Conservation (phyloP, 1,140 invertebrate genomes). For the Nilaparvata lugens region DNA sequence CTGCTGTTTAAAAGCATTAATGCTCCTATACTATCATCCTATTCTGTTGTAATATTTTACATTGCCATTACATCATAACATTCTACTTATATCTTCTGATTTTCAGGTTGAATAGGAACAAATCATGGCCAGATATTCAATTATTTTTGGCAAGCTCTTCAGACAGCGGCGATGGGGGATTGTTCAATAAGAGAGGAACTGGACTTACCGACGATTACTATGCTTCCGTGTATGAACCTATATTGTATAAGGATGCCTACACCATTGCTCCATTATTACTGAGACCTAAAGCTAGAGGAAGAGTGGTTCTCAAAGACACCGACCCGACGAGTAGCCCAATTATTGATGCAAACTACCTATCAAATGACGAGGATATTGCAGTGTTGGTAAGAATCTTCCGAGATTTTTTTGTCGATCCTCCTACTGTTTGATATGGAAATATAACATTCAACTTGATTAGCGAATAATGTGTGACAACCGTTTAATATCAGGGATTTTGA, state of each 20-base stretch:
- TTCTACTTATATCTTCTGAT: no score
- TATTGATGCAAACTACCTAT: constrained; percentile 74
- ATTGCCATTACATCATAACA: no score
- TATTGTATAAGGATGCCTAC: constrained; percentile 55
- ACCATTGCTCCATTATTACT: constrained; percentile 55
- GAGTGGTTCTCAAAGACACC: constrained; percentile 49
- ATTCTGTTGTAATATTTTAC: no score
- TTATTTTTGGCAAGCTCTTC: constrained; percentile 57
- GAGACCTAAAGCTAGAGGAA: constrained; percentile 60
- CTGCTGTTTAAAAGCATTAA: no score
- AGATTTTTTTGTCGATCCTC: no score
- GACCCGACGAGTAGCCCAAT: constrained; percentile 60
- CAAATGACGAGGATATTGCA: constrained; percentile 55
- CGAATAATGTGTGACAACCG: no score
- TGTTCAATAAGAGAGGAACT: constrained; percentile 52
- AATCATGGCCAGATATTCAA: constrained; percentile 71
- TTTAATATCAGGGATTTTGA: no score
- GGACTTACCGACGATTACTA: constrained; percentile 58
- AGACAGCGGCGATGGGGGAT: constrained; percentile 66
- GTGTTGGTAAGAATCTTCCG: constrained; percentile 44
- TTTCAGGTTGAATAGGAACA: constrained; percentile 22
- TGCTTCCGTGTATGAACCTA: constrained; percentile 52
- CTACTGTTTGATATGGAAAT: no score
- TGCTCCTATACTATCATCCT: no score
- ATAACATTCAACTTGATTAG: no score